Evolutionary conservation across 1,140 invertebrate species (phyloP).

Genomic region (Aphelenchoides avenae): DNA sequence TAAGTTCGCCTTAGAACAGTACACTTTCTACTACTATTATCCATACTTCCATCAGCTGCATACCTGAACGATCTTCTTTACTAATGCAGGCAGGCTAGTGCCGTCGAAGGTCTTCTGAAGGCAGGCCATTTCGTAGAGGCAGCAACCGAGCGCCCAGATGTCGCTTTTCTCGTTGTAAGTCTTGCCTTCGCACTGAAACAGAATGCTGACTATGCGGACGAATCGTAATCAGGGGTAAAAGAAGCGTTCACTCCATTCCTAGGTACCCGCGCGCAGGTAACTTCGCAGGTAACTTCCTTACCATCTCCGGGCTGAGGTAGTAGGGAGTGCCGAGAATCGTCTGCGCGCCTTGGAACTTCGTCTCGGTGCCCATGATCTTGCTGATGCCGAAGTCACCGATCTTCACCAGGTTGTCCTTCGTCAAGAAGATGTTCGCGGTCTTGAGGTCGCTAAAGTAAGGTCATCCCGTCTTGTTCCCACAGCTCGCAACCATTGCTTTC

Average conservation of each 20-base stretch:
- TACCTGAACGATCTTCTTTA: constrained; percentile 70
- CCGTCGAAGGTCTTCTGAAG: constrained; percentile 75
- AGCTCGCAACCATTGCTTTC: no score
- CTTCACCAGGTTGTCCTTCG: constrained; percentile 67
- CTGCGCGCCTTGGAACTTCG: constrained; percentile 68
- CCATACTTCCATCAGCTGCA: constrained; percentile 10
- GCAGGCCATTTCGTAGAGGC: constrained; percentile 75
- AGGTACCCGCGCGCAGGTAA: constrained; percentile 11
- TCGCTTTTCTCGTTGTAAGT: constrained; percentile 75
- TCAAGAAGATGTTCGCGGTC: constrained; percentile 74
- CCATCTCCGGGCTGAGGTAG: constrained; percentile 78
- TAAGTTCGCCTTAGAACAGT: background rate
- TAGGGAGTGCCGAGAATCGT: constrained; percentile 76
- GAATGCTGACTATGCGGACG: background rate
- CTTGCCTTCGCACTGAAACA: constrained; percentile 71
- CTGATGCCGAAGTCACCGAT: constrained; percentile 78
- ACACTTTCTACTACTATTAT: background rate
- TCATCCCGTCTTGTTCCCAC: constrained; percentile 6
- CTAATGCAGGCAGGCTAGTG: constrained; percentile 71
- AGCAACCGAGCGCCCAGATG: constrained; percentile 73
- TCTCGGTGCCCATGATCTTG: constrained; percentile 70
- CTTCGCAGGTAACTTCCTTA: constrained; percentile 56
- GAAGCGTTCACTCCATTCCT: background rate
- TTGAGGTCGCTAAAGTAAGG: constrained; percentile 69
- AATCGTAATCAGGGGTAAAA: constrained; percentile 7